phyloP scores from a whole-genome alignment of 37 sponge, comb jelly and placozoan species.

The Theonella swinhoei region DNA sequence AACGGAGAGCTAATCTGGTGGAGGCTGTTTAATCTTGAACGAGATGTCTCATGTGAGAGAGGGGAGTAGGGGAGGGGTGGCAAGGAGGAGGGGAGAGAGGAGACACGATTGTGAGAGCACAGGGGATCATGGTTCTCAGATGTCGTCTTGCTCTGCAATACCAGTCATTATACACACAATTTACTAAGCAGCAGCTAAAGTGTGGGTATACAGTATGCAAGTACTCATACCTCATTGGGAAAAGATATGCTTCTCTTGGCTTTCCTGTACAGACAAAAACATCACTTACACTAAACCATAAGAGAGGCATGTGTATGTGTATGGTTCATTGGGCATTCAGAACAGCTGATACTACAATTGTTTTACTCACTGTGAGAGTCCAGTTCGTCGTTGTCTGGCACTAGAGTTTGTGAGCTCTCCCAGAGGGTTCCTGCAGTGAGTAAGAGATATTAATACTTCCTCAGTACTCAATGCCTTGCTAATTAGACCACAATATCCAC shows the following conservation, averaged over 20 bases:
- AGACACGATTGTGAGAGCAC: neutral
- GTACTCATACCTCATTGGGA: neutral
- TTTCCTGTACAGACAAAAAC: neutral
- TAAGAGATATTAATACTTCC: no score
- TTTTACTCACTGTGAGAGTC: no score
- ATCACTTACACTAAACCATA: neutral
- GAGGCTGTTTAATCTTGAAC: slow-evolving; percentile 1
- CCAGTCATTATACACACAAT: neutral
- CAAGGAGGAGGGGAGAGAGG: neutral
- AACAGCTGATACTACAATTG: no score
- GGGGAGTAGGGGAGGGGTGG: slow-evolving; percentile 8
- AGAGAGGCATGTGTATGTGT: no score
- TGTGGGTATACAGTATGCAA: neutral
- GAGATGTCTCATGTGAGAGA: slow-evolving; percentile 11
- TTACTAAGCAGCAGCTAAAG: neutral
- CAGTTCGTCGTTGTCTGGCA: no score
- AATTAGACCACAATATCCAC: no score
- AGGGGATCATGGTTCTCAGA: neutral
- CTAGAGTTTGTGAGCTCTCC: no score
- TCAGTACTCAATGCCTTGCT: no score
- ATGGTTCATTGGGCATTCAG: no score
- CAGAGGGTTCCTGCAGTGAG: no score
- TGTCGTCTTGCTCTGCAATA: neutral
- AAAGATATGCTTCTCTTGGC: neutral
- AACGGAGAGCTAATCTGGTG: slow-evolving; percentile 63